Evolutionary conservation across 2,113 vertebrate species (phyloP).

Genomic region (Oncorhynchus nerka): DNA sequence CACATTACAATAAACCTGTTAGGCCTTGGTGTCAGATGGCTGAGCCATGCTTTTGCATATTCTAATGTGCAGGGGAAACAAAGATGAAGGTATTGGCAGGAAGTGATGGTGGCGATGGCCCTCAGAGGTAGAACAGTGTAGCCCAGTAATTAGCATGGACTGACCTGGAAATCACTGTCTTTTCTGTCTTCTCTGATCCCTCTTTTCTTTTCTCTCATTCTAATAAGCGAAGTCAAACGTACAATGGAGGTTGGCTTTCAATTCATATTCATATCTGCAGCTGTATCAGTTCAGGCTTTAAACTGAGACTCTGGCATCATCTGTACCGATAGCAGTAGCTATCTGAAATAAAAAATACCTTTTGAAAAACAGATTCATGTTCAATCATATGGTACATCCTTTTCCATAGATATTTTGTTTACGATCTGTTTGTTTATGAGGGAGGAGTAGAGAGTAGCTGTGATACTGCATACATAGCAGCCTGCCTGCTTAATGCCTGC

Average conservation of each 20-base stretch:
- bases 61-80: conserved; percentile 52
- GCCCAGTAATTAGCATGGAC: conserved; percentile 65
- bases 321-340: conserved; percentile 30
- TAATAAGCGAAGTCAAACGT: conserved; percentile 26
- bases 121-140: conserved; percentile 51
- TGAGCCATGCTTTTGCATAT: conserved; percentile 55
- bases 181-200: conserved; percentile 30
- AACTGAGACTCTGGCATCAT: conserved; percentile 46
- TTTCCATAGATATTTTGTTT: conserved; percentile 18
- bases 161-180: conserved; percentile 57
- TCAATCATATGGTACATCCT: conserved; percentile 27
- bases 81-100: conserved; percentile 59
- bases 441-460: conserved; percentile 22
- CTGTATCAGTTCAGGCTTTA: conserved; percentile 56
- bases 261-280: conserved; percentile 51
- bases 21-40: conserved; percentile 37
- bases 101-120: conserved; percentile 36
- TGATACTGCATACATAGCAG: conserved; percentile 34
- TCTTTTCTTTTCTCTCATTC: conserved; percentile 31
- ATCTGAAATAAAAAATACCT: conserved; percentile 52
- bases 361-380: conserved; percentile 39
- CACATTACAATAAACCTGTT: conserved; percentile 27
- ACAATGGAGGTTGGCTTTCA: conserved; percentile 3
- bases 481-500: conserved; percentile 29
- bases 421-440: conserved; percentile 11